Percentiles rank a stretch among this genome's conserved stretches.
Evolutionary conservation across 2,888 invertebrate species (phyloP).

Genomic region (Esperia sulphurella): DNA sequence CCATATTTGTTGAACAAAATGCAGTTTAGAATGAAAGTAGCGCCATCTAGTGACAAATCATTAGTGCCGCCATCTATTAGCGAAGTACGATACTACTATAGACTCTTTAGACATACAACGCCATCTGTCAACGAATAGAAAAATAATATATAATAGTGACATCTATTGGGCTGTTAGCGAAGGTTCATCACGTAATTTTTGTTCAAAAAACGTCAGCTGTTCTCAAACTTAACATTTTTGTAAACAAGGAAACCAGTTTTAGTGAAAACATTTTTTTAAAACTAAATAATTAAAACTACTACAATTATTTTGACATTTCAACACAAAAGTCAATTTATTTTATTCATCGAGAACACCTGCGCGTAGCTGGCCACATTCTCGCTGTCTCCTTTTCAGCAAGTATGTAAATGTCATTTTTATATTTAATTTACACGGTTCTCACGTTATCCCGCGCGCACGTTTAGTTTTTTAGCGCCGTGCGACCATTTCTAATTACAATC

Average conservation of each 20-base stretch:
- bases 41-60: too few relatives aligned
- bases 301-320: neutral
- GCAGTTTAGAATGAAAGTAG: too few relatives aligned
- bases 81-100: too few relatives aligned
- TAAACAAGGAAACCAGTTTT: too few relatives aligned
- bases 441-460: conserved; percentile 31
- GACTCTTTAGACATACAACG: neutral
- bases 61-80: too few relatives aligned
- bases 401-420: conserved; percentile 79
- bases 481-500: conserved; percentile 25
- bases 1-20: too few relatives aligned
- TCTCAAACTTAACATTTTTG: too few relatives aligned
- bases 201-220: too few relatives aligned
- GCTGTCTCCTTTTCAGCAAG: conserved; percentile 75
- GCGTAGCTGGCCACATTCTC: conserved; percentile 70
- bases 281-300: neutral
- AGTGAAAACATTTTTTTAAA: too few relatives aligned
- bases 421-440: conserved; percentile 45
- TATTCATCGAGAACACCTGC: conserved; percentile 53
- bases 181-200: too few relatives aligned
- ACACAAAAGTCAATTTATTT: conserved; percentile 16
- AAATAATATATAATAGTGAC: conserved; percentile 6
- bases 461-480: conserved; percentile 27
- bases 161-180: neutral
- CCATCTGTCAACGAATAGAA: conserved; percentile 1